Base-by-base conservation (phyloP, 2,888 invertebrate genomes). In the Coenonympha glycerion region DNA sequence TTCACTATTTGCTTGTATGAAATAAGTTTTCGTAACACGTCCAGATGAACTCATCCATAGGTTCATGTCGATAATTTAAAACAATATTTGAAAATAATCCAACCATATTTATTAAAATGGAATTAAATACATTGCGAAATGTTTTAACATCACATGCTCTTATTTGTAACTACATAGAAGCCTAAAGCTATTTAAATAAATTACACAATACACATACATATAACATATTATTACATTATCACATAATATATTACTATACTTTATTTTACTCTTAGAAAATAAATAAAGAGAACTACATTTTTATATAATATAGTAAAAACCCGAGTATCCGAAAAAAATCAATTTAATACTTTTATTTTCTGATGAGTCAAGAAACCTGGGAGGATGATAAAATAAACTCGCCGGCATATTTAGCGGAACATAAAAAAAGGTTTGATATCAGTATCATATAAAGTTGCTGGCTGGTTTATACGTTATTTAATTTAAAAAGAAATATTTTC, bases 41-140 rank as follows among this genome's bases (percentile, higher is more conserved):
- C n/a, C n/a, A n/a, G n/a, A n/a, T n/a, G n/a, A n/a, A n/a, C n/a
- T n/a, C n/a, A n/a, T n/a, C n/a, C n/a, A n/a, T 6, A 13, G 13
- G 6, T 13, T 6, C 5, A 4, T 30, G 30, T 30, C 2, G 2
- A 1, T 30, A 30, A 8, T 54, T 57, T 53, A 49, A 59, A 55
- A 59, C 49, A 47, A 40, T 6, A 41, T 28, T 24, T 54, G 62
- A 67, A 65, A 72, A 28, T 68, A 65, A 73, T 33, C 13, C 21
- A 70, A 68, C 61, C 65, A 64, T 66, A 67, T 77, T 76, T 74
- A 79, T 76, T 76, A 65, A 71, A 39, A 73, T 80, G 74, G 75
- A 79, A 81, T 80, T 65, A 79, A 80, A 79, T 65, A 64, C 66
- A 64, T 69, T 65, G 74, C 68, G 75, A 62, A 65, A 59, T 59